A percentile compares a stretch with the other conserved stretches of the same genome.
These are phyloP conservation scores for Irena cyanogastra DNA, from an alignment of 2,113 vertebrate genomes.

Conservation along the genomic window DNA sequence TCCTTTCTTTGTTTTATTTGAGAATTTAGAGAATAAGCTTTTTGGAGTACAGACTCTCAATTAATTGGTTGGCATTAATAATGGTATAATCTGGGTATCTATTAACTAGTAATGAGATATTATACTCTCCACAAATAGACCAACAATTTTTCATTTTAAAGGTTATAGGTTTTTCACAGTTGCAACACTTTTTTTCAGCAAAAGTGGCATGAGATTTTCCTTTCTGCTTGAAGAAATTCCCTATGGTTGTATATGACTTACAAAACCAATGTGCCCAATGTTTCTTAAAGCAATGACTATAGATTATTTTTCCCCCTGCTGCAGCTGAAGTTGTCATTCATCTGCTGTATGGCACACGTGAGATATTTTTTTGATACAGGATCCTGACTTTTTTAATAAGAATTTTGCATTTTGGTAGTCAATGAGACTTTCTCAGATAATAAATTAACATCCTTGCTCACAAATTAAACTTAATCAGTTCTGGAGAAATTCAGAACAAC, in stretches of 20 bases:
- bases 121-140: not conserved
- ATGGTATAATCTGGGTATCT: not conserved
- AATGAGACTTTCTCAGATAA: not conserved
- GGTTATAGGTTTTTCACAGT: not conserved
- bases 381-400: not conserved
- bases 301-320: not conserved
- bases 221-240: not conserved
- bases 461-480: not conserved
- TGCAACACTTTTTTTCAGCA: not conserved
- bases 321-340: not conserved
- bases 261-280: not conserved
- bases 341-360: not conserved
- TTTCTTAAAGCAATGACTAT: not conserved
- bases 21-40: not conserved
- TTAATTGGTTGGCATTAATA: not conserved
- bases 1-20: not conserved
- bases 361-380: not conserved
- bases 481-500: not conserved
- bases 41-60: not conserved
- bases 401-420: constrained; percentile 3
- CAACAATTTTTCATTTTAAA: not conserved
- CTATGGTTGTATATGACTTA: not conserved
- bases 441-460: not conserved
- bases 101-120: not conserved
- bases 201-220: not conserved